Evolutionary conservation across 2,888 invertebrate genomes (phyloP), one percentile per base, ranked within the genome.

Genomic region (Thera obeliscata): DNA sequence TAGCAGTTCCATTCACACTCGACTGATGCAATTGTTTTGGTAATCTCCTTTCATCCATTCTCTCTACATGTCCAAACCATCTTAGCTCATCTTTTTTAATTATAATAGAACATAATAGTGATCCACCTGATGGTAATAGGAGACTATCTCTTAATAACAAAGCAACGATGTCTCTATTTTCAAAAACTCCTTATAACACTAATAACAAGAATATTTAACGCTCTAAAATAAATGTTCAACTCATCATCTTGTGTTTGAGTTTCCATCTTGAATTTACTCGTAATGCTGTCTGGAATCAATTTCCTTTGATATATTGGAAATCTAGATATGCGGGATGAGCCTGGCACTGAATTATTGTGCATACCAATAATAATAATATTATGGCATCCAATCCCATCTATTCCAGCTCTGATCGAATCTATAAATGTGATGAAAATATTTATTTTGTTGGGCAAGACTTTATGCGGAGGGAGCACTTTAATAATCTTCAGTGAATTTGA

Each of bases 231-330:
- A 50, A 63, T 57, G 33, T 43, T 46, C 22, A n/a, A 41, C 43
- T 61, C 48, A 49, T 54, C 22, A 64, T 65, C 56, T 70, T 57
- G 61, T 55, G 61, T 60, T 66, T 63, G 62, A 60, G 49, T 49
- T 57, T 66, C 66, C 63, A 66, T 69, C 69, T 69, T 66, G 63
- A 64, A 67, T 61, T 67, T 68, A 41, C 41, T 41, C 6, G 41
- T 41, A 67, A 70, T 67, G 46, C 66, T 72, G 61, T 22, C 62
- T 64, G 61, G 57, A 73, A 72, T 73, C 70, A 74, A 76, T 74
- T 72, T 71, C 71, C 70, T 61, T 36, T 66, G 68, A 72, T 66
- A 63, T 73, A 73, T 72, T 74, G 72, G 70, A 74, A 72, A 74
- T 76, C 71, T 69, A 74, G 74, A 74, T 74, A 71, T 55, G 62